These are phyloP conservation scores for Rallus limicola DNA, from an alignment of 2,113 vertebrate species.

Conservation along the genomic window DNA sequence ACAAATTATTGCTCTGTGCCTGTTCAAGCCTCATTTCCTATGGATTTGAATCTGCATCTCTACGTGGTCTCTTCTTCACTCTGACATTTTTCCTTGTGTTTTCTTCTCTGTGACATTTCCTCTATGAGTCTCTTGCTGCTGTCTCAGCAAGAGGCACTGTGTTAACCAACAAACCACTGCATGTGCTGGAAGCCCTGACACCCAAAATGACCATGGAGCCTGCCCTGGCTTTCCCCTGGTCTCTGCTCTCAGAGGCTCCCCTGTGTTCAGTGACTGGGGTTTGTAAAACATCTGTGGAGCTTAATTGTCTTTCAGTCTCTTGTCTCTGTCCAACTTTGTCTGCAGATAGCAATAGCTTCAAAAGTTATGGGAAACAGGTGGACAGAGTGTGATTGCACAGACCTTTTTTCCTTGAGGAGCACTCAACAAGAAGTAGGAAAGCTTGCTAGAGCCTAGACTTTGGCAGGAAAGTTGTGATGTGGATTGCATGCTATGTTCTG, in stretches of 20 bases:
- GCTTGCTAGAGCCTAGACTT: neutral
- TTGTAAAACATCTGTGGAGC: neutral
- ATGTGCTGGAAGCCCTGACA: neutral
- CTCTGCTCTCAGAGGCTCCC: neutral
- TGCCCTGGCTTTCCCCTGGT: neutral
- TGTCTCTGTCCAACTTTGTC: neutral
- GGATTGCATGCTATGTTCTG: neutral
- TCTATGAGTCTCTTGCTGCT: neutral
- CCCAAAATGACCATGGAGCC: neutral
- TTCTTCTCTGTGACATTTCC: neutral
- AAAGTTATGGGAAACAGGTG: neutral
- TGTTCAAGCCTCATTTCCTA: neutral
- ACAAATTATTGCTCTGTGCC: neutral
- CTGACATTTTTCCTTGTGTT: neutral
- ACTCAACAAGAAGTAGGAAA: neutral
- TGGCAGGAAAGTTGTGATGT: neutral
- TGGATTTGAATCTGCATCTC: neutral
- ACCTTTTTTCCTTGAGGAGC: neutral
- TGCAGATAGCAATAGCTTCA: conserved; percentile 3
- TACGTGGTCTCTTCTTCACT: neutral
- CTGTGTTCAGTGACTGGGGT: neutral
- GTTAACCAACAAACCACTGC: accelerated
- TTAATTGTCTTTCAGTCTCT: neutral
- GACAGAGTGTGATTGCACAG: conserved; percentile 9
- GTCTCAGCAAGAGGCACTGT: neutral